These are phyloP conservation scores for Formica aserva DNA, from an alignment of 2,888 invertebrate genomes.

Conservation along the genomic window DNA sequence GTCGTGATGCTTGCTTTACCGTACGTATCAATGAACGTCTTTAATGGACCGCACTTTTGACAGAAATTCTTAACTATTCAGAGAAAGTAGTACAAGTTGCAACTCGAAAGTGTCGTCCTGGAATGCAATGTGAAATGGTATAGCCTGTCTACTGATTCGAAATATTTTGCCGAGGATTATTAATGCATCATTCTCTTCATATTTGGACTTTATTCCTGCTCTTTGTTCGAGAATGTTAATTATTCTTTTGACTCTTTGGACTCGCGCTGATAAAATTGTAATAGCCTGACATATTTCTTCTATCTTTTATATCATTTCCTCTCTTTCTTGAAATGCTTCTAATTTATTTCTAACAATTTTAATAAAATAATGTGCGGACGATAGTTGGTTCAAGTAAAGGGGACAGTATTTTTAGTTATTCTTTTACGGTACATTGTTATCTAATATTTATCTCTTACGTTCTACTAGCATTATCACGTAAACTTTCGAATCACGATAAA, in stretches of 20 bases:
- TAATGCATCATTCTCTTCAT: not conserved
- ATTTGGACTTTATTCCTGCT: conserved; percentile 24
- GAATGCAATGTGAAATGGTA: conserved; percentile 8
- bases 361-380: not conserved
- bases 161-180: conserved; percentile 1
- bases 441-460: conserved; percentile 8
- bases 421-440: not conserved
- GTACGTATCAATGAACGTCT: not conserved
- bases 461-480: not conserved
- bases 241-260: not conserved
- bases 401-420: not conserved
- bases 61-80: not conserved
- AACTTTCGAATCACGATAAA: conserved; percentile 17
- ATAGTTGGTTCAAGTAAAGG: not conserved
- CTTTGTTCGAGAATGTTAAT: conserved; percentile 1
- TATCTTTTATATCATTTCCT: not conserved
- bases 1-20: not conserved
- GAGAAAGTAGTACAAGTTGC: conserved; percentile 38
- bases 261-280: not conserved
- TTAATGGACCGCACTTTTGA: conserved; percentile 16
- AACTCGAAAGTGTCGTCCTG: conserved; percentile 21
- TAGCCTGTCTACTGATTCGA: not conserved
- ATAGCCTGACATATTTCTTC: not conserved
- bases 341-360: not conserved
- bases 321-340: not conserved